Evolutionary conservation across 1,140 invertebrate species (phyloP).

Genomic region (Dryas iulia): DNA sequence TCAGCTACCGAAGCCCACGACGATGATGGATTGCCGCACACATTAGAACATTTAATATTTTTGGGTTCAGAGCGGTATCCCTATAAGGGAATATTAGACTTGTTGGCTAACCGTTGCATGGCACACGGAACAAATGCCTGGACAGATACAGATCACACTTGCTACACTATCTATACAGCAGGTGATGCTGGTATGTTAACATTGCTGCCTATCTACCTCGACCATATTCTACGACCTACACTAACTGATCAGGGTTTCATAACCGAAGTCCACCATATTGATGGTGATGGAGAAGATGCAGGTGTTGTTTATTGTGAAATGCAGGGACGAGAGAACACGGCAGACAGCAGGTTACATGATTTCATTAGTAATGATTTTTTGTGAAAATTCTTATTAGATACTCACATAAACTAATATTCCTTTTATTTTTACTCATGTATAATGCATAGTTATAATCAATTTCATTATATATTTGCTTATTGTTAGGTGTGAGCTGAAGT

Average conservation of each 20-base stretch:
- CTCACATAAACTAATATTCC: too few species aligned
- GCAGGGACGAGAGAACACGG: conserved; percentile 91
- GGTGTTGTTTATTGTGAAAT: conserved; percentile 97
- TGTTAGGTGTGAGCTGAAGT: conserved; percentile 80
- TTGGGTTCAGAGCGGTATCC: conserved; percentile 94
- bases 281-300: conserved; percentile 91
- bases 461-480: neutral
- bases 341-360: conserved; percentile 84
- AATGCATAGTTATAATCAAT: too few species aligned
- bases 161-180: conserved; percentile 93
- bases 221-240: conserved; percentile 93
- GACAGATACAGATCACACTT: conserved; percentile 92
- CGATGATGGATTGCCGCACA: conserved; percentile 96
- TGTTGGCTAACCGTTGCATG: conserved; percentile 93
- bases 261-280: conserved; percentile 96
- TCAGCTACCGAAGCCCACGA: conserved; percentile 93
- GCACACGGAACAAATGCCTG: conserved; percentile 95
- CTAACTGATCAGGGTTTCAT: conserved; percentile 89
- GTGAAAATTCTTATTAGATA: too few species aligned
- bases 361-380: too few species aligned
- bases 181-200: conserved; percentile 93
- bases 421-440: too few species aligned
- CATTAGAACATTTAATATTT: conserved; percentile 95
- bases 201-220: conserved; percentile 93
- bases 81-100: conserved; percentile 93